Percentiles rank a stretch among this genome's conserved stretches.
These are phyloP conservation scores for Lymantria monacha DNA, from an alignment of 2,888 invertebrate genomes.

Conservation along the genomic window DNA sequence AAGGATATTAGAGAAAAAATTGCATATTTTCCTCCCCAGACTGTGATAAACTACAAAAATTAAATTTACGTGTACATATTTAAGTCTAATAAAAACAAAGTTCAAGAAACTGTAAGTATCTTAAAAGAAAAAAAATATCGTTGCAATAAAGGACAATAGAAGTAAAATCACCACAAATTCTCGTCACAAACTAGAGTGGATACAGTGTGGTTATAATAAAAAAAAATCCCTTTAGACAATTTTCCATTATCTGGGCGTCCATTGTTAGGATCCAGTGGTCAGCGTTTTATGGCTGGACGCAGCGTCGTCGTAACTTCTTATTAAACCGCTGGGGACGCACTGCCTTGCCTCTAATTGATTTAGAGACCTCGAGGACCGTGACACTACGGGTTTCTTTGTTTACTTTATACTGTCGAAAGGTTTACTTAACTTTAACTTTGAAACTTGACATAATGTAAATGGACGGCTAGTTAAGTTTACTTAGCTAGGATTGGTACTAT, in stretches of 20 bases:
- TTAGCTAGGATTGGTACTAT: constrained; percentile 9
- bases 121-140: constrained; percentile 23
- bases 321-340: constrained; percentile 69
- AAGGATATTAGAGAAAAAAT: too few species aligned
- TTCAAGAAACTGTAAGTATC: background rate
- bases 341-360: constrained; percentile 74
- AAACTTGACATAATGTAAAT: constrained; percentile 33
- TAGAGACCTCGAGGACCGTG: constrained; percentile 58
- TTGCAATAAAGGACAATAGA: constrained; percentile 45
- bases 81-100: too few species aligned
- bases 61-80: too few species aligned
- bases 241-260: constrained; percentile 74
- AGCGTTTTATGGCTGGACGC: constrained; percentile 66
- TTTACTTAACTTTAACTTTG: constrained; percentile 35
- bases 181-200: constrained; percentile 58
- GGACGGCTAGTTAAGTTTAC: constrained; percentile 15
- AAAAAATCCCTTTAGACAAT: constrained; percentile 75
- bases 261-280: constrained; percentile 67
- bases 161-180: constrained; percentile 61
- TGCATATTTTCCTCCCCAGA: too few species aligned
- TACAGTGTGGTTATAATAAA: constrained; percentile 69
- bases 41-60: too few species aligned
- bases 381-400: constrained; percentile 55
- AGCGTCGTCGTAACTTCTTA: constrained; percentile 72
- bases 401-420: constrained; percentile 43